A percentile compares a stretch with the other conserved stretches of the same genome.
Conservation (phyloP, 2,797 vertebrate genomes). For the Pseudopleuronectes americanus region DNA sequence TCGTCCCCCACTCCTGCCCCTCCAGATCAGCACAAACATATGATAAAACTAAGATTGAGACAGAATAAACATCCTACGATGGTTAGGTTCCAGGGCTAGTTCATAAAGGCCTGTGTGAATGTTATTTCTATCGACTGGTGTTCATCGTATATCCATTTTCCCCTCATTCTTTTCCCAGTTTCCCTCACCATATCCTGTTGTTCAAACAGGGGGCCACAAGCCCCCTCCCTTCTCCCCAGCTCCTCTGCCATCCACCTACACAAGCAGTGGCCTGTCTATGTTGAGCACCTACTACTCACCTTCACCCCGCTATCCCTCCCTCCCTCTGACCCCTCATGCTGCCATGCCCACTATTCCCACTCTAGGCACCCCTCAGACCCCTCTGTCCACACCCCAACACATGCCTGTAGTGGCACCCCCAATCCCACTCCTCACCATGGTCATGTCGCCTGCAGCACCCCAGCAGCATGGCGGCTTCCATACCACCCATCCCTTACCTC, state of each 20-base stretch:
- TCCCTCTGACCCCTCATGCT: conserved; percentile 65
- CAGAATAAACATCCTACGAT: not conserved
- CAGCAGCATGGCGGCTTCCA: conserved; percentile 71
- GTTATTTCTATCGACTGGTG: conserved; percentile 57
- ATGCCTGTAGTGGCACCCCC: conserved; percentile 51
- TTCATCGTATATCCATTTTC: conserved; percentile 73
- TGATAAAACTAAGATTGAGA: conserved; percentile 1
- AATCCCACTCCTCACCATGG: conserved; percentile 65
- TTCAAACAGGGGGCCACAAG: conserved; percentile 86
- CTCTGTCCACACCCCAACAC: conserved; percentile 72
- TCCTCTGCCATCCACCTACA: conserved; percentile 79
- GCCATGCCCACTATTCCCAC: conserved; percentile 48
- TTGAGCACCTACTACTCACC: conserved; percentile 87
- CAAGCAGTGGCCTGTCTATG: conserved; percentile 77
- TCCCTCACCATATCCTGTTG: conserved; percentile 86
- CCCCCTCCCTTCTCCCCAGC: conserved; percentile 78
- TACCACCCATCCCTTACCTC: conserved; percentile 65
- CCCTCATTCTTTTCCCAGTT: conserved; percentile 87
- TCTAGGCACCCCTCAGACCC: conserved; percentile 73
- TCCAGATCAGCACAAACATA: conserved; percentile 73
- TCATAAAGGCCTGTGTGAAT: conserved; percentile 78
- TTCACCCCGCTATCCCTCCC: conserved; percentile 82
- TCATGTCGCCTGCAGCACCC: conserved; percentile 58
- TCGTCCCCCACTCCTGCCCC: conserved; percentile 70
- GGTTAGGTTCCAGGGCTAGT: conserved; percentile 21